Evolutionary conservation across 1,140 invertebrate species (phyloP), one percentile per base, ranked within the genome.

Genomic region (Drosophila bocki): DNA sequence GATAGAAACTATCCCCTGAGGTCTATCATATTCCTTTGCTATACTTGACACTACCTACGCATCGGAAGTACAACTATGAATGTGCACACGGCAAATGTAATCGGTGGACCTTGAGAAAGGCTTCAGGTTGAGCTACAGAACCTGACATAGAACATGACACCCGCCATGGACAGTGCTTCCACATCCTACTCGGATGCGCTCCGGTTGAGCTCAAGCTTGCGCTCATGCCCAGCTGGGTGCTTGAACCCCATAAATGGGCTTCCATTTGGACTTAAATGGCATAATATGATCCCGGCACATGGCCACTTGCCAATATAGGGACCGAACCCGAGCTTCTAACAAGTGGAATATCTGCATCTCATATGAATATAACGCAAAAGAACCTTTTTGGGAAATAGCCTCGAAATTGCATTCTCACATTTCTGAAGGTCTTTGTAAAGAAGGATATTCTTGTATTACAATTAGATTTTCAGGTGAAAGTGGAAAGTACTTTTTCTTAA

Each of bases 81-180:
- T 69, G 45, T 51, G 29, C 45, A 63, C 44, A 56, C 44, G 11
- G 42, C 26, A 70, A 54, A 67, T 61, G 39, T 51, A 42, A 77
- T 61, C 58, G 39, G 11, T 59, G 42, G 77, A 78, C 76, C 76
- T 78, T 78, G 76, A 78, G 41, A 58, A 59, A 41, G 75, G 75
- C 75, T 76, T 78, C 72, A 59, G 29, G 63, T 78, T 78, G 37
- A 54, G 39, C 50, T 57, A 57, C 17, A 58, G 64, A 67, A 63
- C 64, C 58, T 44, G 63, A 47, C 51, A 41, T 63, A 42, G 64
- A 78, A 78, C 32, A 15, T 33, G 76, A 78, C 39, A 78, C 64
- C 53, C 53, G 44, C 47, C 29, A 41, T 62, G 56, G 37, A n/a
- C 37, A 60, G 37, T 41, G 39, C 13, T 17, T 53, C 41, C 41